Conservation (phyloP, 2,113 vertebrate genomes). For the Casuarius casuarius region DNA sequence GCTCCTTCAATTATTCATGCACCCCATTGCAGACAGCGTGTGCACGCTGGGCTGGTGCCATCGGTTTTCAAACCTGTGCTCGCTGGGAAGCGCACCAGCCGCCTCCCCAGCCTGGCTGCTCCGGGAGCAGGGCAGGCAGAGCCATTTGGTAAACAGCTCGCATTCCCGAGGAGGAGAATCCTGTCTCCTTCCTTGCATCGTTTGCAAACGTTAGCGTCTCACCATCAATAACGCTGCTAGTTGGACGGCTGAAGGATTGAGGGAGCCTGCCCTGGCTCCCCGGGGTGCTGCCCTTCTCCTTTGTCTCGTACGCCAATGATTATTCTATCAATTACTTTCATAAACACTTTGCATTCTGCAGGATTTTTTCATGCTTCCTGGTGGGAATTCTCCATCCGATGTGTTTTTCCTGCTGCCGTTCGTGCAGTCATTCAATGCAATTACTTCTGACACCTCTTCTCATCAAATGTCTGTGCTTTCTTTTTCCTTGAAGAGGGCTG, state of each 20-base stretch:
- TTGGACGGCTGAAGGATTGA: slow-evolving; percentile 48
- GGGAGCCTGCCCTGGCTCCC: slow-evolving; percentile 55
- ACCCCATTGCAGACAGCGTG: slow-evolving; percentile 63
- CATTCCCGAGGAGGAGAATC: neutral
- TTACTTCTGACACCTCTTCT: slow-evolving; percentile 76
- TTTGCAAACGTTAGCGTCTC: neutral
- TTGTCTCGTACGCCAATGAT: slow-evolving; percentile 60
- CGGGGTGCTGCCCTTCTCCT: slow-evolving; percentile 53
- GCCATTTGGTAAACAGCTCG: slow-evolving; percentile 5
- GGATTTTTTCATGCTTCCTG: slow-evolving; percentile 67
- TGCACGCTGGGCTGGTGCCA: slow-evolving; percentile 32
- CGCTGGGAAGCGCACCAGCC: slow-evolving; percentile 20
- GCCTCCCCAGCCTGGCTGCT: neutral
- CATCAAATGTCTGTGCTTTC: slow-evolving; percentile 45
- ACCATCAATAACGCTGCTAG: neutral
- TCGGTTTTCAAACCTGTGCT: neutral
- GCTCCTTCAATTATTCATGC: slow-evolving; percentile 77
- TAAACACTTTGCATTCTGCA: slow-evolving; percentile 65
- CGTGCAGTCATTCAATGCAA: slow-evolving; percentile 68
- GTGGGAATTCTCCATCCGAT: slow-evolving; percentile 69
- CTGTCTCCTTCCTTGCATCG: neutral
- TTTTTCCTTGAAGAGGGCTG: slow-evolving; percentile 49
- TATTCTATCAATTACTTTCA: slow-evolving; percentile 75
- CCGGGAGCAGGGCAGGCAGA: neutral
- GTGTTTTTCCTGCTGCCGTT: slow-evolving; percentile 68